Conservation (phyloP, 2,797 vertebrate species). For the Acanthiza pusilla region DNA sequence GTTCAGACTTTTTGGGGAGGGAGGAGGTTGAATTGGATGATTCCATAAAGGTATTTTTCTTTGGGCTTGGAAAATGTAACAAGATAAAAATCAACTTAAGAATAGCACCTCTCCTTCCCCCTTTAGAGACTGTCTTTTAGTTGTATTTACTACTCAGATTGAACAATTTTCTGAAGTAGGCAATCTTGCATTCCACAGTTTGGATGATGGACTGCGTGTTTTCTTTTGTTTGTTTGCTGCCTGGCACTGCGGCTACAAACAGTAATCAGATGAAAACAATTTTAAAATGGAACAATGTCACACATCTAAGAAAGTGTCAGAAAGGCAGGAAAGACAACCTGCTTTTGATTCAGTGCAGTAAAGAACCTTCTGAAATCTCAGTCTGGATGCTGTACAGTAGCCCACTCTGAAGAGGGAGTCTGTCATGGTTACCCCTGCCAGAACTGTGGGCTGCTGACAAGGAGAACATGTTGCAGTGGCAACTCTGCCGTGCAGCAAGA, state of each 20-base stretch:
- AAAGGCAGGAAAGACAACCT: neutral
- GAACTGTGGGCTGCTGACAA: constrained; percentile 31
- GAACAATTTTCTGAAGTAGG: neutral
- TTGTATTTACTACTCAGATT: neutral
- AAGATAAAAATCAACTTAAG: neutral
- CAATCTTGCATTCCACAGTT: neutral
- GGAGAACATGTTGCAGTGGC: constrained; percentile 36
- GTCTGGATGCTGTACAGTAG: neutral
- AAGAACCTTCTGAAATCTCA: neutral
- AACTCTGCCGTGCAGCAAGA: constrained; percentile 34
- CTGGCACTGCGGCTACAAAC: neutral
- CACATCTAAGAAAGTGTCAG: neutral
- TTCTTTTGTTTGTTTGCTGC: neutral
- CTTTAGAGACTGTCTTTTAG: neutral
- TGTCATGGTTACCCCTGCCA: constrained; percentile 29
- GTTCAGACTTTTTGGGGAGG: neutral
- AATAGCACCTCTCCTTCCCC: neutral
- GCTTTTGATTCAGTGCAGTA: neutral
- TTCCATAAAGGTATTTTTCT: neutral
- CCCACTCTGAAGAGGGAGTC: constrained; percentile 21
- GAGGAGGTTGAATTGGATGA: neutral
- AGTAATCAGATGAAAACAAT: neutral
- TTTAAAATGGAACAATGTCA: neutral
- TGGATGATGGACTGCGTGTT: neutral
- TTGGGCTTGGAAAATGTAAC: neutral